A percentile compares a stretch with the other conserved stretches of the same genome.
phyloP scores from a whole-genome alignment of 2,888 invertebrate genomes.

The Tribolium freemani region DNA sequence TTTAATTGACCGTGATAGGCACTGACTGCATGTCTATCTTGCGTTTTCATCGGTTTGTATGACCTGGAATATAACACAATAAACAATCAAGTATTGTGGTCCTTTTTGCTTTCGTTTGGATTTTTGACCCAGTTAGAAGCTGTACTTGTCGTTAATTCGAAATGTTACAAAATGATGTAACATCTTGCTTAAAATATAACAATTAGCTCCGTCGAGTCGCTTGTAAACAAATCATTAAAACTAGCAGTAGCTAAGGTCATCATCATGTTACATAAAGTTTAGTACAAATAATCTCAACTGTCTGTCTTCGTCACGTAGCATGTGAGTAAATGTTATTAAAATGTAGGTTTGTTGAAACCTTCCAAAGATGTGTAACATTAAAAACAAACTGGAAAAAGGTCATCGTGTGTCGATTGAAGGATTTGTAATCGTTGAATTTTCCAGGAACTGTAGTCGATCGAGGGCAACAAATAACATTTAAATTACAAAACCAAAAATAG shows the following conservation, averaged over 20 bases:
- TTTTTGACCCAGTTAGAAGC: slow-evolving; percentile 9
- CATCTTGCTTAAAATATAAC: not conserved
- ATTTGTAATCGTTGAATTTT: too few relatives aligned
- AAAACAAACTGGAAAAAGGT: slow-evolving; percentile 2
- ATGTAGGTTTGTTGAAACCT: not conserved
- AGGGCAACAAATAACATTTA: not conserved
- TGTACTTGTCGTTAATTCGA: not conserved
- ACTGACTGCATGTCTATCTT: slow-evolving; percentile 18
- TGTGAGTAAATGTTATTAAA: too few relatives aligned
- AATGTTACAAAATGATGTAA: not conserved
- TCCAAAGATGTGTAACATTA: not conserved
- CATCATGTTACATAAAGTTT: too few relatives aligned
- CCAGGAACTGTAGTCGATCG: not conserved
- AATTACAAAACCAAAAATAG: not conserved
- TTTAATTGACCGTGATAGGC: slow-evolving; percentile 10
- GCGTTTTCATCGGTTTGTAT: slow-evolving; percentile 22
- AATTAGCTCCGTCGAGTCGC: not conserved
- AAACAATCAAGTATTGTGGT: slow-evolving; percentile 30
- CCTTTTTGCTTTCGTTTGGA: not conserved
- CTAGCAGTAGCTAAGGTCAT: too few relatives aligned
- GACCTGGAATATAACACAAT: slow-evolving; percentile 33
- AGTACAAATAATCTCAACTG: too few relatives aligned
- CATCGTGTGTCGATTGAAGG: not conserved
- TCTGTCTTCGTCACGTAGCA: too few relatives aligned
- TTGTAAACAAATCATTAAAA: slow-evolving; percentile 8